Evolutionary conservation across 2,888 invertebrate genomes (phyloP).

Genomic region (Polyploca ridens): DNA sequence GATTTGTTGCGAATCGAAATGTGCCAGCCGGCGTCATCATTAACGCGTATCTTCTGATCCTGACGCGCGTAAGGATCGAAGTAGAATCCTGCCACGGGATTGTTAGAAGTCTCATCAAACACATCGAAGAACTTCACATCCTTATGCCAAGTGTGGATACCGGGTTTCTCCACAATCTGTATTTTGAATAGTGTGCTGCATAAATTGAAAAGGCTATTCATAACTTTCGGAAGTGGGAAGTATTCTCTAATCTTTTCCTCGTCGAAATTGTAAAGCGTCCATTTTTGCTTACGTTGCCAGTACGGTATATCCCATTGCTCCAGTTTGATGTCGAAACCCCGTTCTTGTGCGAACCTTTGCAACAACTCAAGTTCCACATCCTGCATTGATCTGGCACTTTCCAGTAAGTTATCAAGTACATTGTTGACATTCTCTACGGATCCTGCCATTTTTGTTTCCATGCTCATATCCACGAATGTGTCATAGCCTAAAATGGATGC

Average conservation of each 20-base stretch:
- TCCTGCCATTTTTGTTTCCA: slow-evolving; percentile 97
- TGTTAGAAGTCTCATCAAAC: slow-evolving; percentile 86
- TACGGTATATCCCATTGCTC: slow-evolving; percentile 94
- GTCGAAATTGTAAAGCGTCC: slow-evolving; percentile 86
- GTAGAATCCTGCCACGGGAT: slow-evolving; percentile 92
- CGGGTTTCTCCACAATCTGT: slow-evolving; percentile 87
- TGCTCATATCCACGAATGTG: slow-evolving; percentile 92
- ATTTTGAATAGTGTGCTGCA: slow-evolving; percentile 92
- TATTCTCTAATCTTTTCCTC: slow-evolving; percentile 90
- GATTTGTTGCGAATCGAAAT: slow-evolving; percentile 91
- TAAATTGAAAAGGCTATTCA: slow-evolving; percentile 91
- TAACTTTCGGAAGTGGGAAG: slow-evolving; percentile 92
- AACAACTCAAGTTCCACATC: slow-evolving; percentile 89
- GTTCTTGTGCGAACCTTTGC: slow-evolving; percentile 88
- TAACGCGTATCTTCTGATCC: slow-evolving; percentile 85
- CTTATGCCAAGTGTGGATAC: slow-evolving; percentile 92
- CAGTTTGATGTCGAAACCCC: slow-evolving; percentile 88
- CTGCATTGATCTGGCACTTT: slow-evolving; percentile 90
- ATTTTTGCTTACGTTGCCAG: slow-evolving; percentile 92
- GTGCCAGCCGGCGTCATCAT: slow-evolving; percentile 89
- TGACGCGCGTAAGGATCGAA: slow-evolving; percentile 91
- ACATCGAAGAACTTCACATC: slow-evolving; percentile 94
- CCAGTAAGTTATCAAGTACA: slow-evolving; percentile 87
- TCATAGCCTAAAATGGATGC: slow-evolving; percentile 92
- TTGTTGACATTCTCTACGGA: slow-evolving; percentile 89